A percentile compares a stretch with the other conserved stretches of the same genome.
Conservation (phyloP, 2,113 vertebrate genomes). For the Alexandromys fortis region DNA sequence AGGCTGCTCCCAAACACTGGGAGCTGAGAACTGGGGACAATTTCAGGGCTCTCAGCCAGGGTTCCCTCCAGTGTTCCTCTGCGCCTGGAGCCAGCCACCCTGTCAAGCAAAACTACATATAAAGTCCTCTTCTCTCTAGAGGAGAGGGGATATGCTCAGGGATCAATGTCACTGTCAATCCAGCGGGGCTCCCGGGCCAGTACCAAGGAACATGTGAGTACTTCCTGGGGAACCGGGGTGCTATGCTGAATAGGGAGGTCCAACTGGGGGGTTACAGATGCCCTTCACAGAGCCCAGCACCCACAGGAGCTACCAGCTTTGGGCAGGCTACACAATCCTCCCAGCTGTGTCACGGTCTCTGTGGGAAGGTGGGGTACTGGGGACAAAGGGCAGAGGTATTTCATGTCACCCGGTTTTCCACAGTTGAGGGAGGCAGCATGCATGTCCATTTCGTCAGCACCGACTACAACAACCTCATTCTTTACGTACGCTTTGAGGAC, state of each 20-base stretch:
- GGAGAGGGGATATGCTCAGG: conserved; percentile 1
- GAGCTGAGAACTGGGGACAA: fast-evolving
- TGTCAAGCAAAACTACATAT: fast-evolving
- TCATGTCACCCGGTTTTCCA: background rate
- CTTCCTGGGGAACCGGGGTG: fast-evolving
- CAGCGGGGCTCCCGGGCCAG: background rate
- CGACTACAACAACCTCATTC: background rate
- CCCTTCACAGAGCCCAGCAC: fast-evolving
- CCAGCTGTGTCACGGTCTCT: fast-evolving
- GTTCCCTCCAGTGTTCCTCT: background rate
- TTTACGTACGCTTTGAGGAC: background rate
- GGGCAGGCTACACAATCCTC: background rate
- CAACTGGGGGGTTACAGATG: fast-evolving
- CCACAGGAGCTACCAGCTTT: background rate
- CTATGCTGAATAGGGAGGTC: fast-evolving
- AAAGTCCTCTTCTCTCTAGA: background rate
- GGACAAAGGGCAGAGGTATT: fast-evolving
- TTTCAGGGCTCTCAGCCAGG: fast-evolving
- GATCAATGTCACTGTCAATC: background rate
- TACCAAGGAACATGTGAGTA: conserved; percentile 51
- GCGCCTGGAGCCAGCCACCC: fast-evolving
- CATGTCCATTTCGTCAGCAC: background rate
- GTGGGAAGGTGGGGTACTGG: fast-evolving
- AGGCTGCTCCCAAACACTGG: fast-evolving
- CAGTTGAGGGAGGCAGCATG: background rate